Conservation (phyloP, 92 coral and sea anemone genomes). For the Palythoa caribaeorum region DNA sequence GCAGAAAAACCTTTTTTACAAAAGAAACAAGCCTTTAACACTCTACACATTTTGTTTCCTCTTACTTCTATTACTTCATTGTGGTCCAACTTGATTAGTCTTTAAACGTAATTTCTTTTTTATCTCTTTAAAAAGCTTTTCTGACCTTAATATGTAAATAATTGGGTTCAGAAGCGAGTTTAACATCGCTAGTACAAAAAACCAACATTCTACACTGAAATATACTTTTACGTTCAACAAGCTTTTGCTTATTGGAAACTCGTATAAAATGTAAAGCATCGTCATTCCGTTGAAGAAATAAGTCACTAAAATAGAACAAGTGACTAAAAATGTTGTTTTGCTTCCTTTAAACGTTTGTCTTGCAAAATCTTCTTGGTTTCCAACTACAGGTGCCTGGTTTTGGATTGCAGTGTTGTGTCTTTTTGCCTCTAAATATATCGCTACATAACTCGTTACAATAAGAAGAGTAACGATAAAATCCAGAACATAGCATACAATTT, state of each 20-base stretch:
- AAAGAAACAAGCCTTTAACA: no score
- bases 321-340: not conserved
- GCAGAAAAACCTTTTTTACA: no score
- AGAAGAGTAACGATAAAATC: not conserved
- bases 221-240: not conserved
- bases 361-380: not conserved
- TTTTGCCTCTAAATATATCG: conserved; percentile 1
- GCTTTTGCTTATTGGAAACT: not conserved
- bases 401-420: not conserved
- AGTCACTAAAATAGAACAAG: not conserved
- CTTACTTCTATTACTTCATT: no score
- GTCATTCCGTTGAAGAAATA: not conserved
- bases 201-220: conserved; percentile 25
- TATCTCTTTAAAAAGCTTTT: not conserved
- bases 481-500: not conserved
- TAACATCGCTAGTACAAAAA: not conserved
- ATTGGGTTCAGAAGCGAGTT: conserved; percentile 26
- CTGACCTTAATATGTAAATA: not conserved
- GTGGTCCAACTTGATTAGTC: not conserved
- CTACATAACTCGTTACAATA: not conserved
- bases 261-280: no score
- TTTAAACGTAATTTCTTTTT: not conserved
- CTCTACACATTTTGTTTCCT: no score
- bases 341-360: not conserved
- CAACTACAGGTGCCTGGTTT: not conserved